Base-by-base conservation (phyloP, 2,113 vertebrate genomes). In the Erythrolamprus reginae region DNA sequence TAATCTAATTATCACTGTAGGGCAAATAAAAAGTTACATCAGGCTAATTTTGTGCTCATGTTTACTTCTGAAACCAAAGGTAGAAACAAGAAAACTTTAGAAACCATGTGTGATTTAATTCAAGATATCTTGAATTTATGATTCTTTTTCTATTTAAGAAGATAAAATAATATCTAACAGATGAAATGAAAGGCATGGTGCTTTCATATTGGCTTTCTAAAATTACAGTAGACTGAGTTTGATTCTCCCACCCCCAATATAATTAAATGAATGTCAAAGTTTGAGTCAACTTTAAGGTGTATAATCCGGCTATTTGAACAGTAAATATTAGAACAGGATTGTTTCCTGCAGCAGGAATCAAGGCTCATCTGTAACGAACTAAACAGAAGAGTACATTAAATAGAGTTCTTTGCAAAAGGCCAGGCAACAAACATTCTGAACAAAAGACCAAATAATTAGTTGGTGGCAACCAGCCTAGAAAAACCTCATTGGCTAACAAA, bases 61-160 rank as follows among this genome's bases (percentile, higher is more conserved):
- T 89, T 10, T 48, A 51, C 17, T 0, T 0, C 77, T 47, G 51
- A 84, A 86, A 82, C 52, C 28, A 84, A 93, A 89, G 23, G 51
- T 45, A n/a, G 82, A 85, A 58, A 2, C n/a, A 89, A 85, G 58
- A 92, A 93, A 33, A 87, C 10, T 33, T 87, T 3, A 28, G 13
- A 65, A 50, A 33, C 19, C 92, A 90, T n/a, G 0, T 89, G 87
- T 92, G 50, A 47, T 47, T 2, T 56, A 91, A 53, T 89, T 92
- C 92, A 88, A 87, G 70, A 90, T 90, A 51, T 8, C 24, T 93
- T 94, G 85, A 89, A 91, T 91, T 3, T 92, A 93, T 91, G 83
- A 87, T 93, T 94, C 93, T 94, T 6, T 89, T 93, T 91, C 91
- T 93, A 89, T 91, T 94, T 94, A 95, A 94, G 92, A 96, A 95